These are phyloP conservation scores for Peribatodes rhomboidaria DNA, from an alignment of 2,888 invertebrate genomes.

Conservation along the genomic window DNA sequence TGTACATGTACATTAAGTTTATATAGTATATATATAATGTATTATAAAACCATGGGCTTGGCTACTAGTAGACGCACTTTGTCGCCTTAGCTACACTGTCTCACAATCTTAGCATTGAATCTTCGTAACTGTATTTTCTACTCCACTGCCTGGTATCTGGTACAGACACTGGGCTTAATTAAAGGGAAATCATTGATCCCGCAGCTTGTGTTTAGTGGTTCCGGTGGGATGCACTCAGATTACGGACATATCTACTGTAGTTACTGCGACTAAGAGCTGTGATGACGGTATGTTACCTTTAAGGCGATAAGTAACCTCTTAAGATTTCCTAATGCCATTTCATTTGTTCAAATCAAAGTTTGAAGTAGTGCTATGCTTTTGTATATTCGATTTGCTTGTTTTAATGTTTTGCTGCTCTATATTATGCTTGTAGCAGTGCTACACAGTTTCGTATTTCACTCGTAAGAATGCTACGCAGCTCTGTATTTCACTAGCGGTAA, in stretches of 20 bases:
- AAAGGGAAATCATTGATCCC: conserved; percentile 21
- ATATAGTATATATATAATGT: too few relatives aligned
- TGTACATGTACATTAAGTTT: too few relatives aligned
- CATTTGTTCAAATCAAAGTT: too few relatives aligned
- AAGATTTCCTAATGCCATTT: too few relatives aligned
- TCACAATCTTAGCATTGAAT: too few relatives aligned
- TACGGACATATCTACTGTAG: conserved; percentile 1
- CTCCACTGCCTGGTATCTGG: conserved; percentile 7
- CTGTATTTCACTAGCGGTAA: too few relatives aligned
- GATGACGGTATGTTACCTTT: too few relatives aligned
- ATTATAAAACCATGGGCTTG: too few relatives aligned
- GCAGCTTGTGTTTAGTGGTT: conserved; percentile 13
- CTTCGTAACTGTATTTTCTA: conserved; percentile 3
- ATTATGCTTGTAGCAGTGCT: neutral
- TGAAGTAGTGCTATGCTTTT: neutral
- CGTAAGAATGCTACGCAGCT: too few relatives aligned
- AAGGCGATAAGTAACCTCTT: too few relatives aligned
- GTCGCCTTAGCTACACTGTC: neutral
- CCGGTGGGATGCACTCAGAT: conserved; percentile 1
- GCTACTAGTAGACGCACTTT: too few relatives aligned
- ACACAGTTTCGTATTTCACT: neutral
- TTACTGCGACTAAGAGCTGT: neutral
- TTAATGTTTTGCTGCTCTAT: neutral
- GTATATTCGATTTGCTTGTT: neutral
- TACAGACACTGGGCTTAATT: conserved; percentile 17